Evolutionary conservation across 1,140 invertebrate species (phyloP).

Genomic region (Linepithema humile): DNA sequence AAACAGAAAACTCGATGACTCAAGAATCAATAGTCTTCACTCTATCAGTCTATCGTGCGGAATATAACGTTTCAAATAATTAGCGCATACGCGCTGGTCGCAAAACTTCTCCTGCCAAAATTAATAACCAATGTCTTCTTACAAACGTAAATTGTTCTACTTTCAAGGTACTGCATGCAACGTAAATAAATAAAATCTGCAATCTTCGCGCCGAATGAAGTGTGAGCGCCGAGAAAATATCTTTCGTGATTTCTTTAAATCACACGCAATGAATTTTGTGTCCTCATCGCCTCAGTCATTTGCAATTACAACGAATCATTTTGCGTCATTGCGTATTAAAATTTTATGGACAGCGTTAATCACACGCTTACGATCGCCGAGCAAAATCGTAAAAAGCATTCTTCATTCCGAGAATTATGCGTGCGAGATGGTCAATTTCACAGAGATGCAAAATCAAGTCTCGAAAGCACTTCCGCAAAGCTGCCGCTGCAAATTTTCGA

Average conservation of each 20-base stretch:
- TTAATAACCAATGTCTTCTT: neutral
- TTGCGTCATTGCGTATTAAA: constrained; percentile 55
- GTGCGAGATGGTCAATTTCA: neutral
- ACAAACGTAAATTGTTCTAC: neutral
- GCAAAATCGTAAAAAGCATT: constrained; percentile 11
- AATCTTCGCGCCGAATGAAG: neutral
- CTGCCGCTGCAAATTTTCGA: neutral
- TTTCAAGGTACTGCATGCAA: neutral
- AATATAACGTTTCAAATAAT: constrained; percentile 46
- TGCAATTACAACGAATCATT: constrained; percentile 10
- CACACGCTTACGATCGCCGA: neutral
- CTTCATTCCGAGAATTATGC: neutral
- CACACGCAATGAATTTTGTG: neutral
- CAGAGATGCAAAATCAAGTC: neutral
- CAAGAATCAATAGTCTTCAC: constrained; percentile 63
- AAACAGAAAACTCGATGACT: neutral
- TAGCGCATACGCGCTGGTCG: neutral
- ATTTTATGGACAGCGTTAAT: constrained; percentile 51
- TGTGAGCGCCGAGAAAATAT: neutral
- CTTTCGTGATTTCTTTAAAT: neutral
- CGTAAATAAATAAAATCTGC: neutral
- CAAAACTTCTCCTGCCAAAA: neutral
- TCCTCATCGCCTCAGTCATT: neutral
- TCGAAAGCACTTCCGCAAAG: neutral
- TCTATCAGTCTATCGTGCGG: constrained; percentile 77